These are phyloP conservation scores for Temnothorax unifasciatus DNA, from an alignment of 2,888 invertebrate genomes.

Conservation along the genomic window DNA sequence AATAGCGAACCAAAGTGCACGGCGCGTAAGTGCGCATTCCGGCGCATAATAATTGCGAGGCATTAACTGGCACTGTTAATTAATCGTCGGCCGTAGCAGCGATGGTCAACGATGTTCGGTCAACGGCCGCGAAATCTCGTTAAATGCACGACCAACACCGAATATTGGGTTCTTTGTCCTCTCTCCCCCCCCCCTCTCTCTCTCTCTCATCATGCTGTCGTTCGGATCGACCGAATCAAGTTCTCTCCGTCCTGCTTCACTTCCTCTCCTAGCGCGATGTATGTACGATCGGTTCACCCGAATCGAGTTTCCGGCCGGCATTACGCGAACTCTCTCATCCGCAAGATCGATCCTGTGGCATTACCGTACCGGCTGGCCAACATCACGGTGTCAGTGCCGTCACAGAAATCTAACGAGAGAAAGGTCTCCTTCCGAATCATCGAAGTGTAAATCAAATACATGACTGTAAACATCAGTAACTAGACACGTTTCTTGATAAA, in stretches of 20 bases:
- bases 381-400: slow-evolving; percentile 15
- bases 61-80: slow-evolving; percentile 70
- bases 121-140: slow-evolving; percentile 68
- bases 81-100: slow-evolving; percentile 56
- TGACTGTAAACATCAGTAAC: not conserved
- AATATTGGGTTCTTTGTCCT: slow-evolving; percentile 2
- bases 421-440: too few species aligned
- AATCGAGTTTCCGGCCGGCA: slow-evolving; percentile 45
- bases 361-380: not conserved
- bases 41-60: slow-evolving; percentile 65
- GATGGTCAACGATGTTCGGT: slow-evolving; percentile 48
- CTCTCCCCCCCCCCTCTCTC: too few species aligned
- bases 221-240: slow-evolving; percentile 23
- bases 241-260: not conserved
- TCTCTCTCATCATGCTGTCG: not conserved
- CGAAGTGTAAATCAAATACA: not conserved
- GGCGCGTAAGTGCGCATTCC: slow-evolving; percentile 43
- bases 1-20: slow-evolving; percentile 7
- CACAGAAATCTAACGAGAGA: too few species aligned
- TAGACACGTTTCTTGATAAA: not conserved
- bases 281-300: too few species aligned
- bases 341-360: slow-evolving; percentile 58
- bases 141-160: slow-evolving; percentile 53
- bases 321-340: slow-evolving; percentile 56
- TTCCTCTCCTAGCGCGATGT: slow-evolving; percentile 1